Evolutionary conservation across 2,797 vertebrate genomes (phyloP), one percentile per base, ranked within the genome.

Genomic region (Coendou prehensilis): DNA sequence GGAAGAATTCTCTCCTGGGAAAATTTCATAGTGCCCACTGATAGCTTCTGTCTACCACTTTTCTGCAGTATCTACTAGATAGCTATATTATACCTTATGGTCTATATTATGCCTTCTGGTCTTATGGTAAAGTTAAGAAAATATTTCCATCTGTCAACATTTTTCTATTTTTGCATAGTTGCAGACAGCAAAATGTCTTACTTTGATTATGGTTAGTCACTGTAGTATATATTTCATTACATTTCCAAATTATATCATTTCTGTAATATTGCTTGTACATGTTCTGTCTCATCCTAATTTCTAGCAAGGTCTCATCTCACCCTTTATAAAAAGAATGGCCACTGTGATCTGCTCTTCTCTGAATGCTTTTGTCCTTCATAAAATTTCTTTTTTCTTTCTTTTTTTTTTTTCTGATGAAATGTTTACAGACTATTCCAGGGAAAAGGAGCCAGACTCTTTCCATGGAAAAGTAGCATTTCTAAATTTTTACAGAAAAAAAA

Each of bases 191-290:
- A 93, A 94, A 96, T 6, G 11, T 92, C 64, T 85, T 79, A 79
- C 9, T 79, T 91, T 59, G 30, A 92, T 69, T 22, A 85, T 54
- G 22, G 37, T 64, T 86, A 90, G 50, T 22, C 89, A 95, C 33
- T 93, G 45, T 20, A 75, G 23, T 47, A 45, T 76, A 7, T 95
- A 95, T 97, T 98, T 95, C 82, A 87, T 20, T 84, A 71, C 59
- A 92, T 54, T 45, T 96, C n/a, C 1, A 75, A 87, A 95, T 97
- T 94, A 89, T 3, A 45, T 56, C 33, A 90, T 37, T 14, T 88
- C 75, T 50, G n/a, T 71, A 89, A 73, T 26, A 23, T 81, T 64
- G 81, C 9, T 85, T 93, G 61, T 76, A 45, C 1, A 89, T 96
- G 14, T 54, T 69, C 73, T 56, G n/a, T 82, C 94, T 96, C 56